A percentile compares a stretch with the other conserved stretches of the same genome.
Evolutionary conservation across 1,140 invertebrate species (phyloP).

Genomic region (Cylas formicarius): DNA sequence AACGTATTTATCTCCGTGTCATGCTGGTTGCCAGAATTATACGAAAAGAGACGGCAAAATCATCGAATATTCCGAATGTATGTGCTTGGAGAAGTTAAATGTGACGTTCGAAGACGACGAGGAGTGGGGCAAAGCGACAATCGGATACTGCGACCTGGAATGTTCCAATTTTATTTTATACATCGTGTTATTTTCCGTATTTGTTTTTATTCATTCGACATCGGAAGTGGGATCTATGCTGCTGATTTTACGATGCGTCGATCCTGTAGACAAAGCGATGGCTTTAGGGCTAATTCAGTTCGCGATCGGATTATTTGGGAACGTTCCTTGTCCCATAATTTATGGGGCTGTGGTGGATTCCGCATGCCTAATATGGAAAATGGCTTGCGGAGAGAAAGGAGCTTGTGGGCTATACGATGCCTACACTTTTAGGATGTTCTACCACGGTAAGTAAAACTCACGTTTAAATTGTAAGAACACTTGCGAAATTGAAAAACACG

Average conservation of each 20-base stretch:
- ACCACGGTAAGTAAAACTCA: slow-evolving; percentile 60
- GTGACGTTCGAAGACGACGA: slow-evolving; percentile 29
- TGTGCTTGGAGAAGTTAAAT: slow-evolving; percentile 54
- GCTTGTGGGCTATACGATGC: slow-evolving; percentile 82
- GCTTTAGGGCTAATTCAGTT: slow-evolving; percentile 88
- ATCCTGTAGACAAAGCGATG: slow-evolving; percentile 89
- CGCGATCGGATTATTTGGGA: slow-evolving; percentile 86
- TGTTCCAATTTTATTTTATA: slow-evolving; percentile 77
- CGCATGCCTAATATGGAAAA: slow-evolving; percentile 82
- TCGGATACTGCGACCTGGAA: slow-evolving; percentile 70
- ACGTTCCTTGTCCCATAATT: slow-evolving; percentile 87
- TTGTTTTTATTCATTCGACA: slow-evolving; percentile 87
- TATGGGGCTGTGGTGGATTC: slow-evolving; percentile 89
- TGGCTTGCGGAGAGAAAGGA: slow-evolving; percentile 68
- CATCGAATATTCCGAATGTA: slow-evolving; percentile 64
- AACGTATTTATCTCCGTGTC: slow-evolving; percentile 83
- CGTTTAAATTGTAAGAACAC: neutral
- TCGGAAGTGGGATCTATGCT: slow-evolving; percentile 88
- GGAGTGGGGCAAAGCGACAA: slow-evolving; percentile 42
- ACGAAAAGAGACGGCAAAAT: slow-evolving; percentile 57
- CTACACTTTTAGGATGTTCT: slow-evolving; percentile 74
- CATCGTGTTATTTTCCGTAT: slow-evolving; percentile 76
- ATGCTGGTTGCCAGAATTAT: slow-evolving; percentile 73
- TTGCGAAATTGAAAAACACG: neutral
- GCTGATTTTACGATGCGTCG: slow-evolving; percentile 82